A percentile compares a stretch with the other conserved stretches of the same genome.
These are phyloP conservation scores for Adrianichthys oophorus DNA, from an alignment of 2,797 vertebrate species.

Conservation along the genomic window DNA sequence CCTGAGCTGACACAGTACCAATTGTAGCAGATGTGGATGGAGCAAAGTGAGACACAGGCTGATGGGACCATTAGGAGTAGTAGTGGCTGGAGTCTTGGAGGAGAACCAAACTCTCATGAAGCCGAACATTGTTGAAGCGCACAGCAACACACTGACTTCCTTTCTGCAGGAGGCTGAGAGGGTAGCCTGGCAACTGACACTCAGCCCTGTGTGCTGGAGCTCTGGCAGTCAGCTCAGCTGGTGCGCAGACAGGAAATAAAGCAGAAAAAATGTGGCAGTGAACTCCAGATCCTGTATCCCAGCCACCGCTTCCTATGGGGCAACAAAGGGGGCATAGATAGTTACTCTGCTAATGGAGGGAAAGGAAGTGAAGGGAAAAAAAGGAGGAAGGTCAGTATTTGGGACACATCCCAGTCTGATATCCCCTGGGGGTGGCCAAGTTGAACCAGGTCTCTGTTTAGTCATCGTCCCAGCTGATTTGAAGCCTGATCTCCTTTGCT, in stretches of 20 bases:
- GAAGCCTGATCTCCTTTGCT: constrained; percentile 26
- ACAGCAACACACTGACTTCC: constrained; percentile 49
- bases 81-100: constrained; percentile 6
- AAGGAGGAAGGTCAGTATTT: constrained; percentile 33
- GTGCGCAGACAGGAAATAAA: constrained; percentile 40
- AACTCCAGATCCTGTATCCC: constrained; percentile 46
- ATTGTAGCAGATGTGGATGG: constrained; percentile 26
- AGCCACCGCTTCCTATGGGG: constrained; percentile 37
- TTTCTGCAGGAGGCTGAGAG: constrained; percentile 23
- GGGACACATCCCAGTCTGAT: constrained; percentile 49
- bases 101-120: constrained; percentile 59
- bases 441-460: constrained; percentile 58
- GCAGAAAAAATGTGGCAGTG: constrained; percentile 5
- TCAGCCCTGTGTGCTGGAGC: constrained; percentile 49
- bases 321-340: constrained; percentile 30
- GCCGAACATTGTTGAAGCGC: constrained; percentile 49
- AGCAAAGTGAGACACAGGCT: constrained; percentile 3
- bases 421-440: constrained; percentile 42
- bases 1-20: constrained; percentile 4
- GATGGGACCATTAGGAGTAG: constrained; percentile 14
- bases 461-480: constrained; percentile 30
- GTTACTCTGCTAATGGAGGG: constrained; percentile 35
- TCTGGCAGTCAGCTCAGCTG: constrained; percentile 16
- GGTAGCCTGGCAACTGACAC: constrained; percentile 36
- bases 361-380: constrained; percentile 20